Base-by-base conservation (phyloP, 1,140 invertebrate species). In the Homalodisca vitripennis region DNA sequence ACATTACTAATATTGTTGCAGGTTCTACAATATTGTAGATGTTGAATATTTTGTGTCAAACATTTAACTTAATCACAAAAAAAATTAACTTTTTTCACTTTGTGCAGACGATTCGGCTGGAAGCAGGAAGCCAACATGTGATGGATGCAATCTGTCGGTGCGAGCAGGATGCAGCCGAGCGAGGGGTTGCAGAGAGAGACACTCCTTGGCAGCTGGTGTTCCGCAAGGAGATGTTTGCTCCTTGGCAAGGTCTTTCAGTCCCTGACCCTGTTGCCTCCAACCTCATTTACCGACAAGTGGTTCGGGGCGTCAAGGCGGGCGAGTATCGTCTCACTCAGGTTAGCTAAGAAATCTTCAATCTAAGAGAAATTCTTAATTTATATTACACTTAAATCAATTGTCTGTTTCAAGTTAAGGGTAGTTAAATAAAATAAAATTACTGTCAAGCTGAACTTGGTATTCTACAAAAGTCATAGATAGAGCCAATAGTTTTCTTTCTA, bases 101-200 rank as follows among this genome's bases (percentile, higher is more conserved):
- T 41, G 66, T 71, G 20, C 73, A 88, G 87, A 86, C 89, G 31
- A 98, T 97, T 27, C 99, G 97, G 0, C 81, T 99, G 32, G 98
- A 98, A 29, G 97, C 95, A 81, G 98, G 97, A 6, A 95, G 94
- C 1, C 97, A 99, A 82, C 97, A 99, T 79, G 97, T 99, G 0
- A 98, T 99, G 96, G 98, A 99, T 82, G 98, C 98, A 0, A 98
- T 99, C 76, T 98, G 94, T 0, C 98, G 99, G 79, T 99, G 97
- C 81, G 98, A 99, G 79, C 98, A 99, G 77, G 99, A 99, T 79
- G 97, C 97, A 1, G 99, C 99, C 83, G 97, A 99, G 80, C 96
- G 98, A 82, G 95, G 97, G 17, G 95, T 95, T 1, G 95, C 97
- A 81, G 92, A 94, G 78, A 80, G 92, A 24, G 93, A 93, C 75